Conservation (phyloP, 2,888 invertebrate genomes). For the Lissocephala sabroskyi region DNA sequence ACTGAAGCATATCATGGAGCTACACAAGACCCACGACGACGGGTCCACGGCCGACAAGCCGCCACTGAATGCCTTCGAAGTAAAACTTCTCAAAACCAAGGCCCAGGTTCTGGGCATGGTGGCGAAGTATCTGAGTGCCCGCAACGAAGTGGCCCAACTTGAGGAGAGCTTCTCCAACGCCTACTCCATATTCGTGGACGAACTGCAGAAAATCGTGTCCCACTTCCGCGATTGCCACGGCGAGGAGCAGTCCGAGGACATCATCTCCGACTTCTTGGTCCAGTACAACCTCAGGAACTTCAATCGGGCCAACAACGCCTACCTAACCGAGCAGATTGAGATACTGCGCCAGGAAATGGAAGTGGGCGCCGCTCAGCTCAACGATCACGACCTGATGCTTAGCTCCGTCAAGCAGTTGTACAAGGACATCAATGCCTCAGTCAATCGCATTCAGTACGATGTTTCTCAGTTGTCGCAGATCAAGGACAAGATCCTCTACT, state of each 20-base stretch:
- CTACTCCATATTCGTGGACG: slow-evolving; percentile 57
- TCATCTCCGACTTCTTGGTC: slow-evolving; percentile 66
- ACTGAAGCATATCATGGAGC: slow-evolving; percentile 57
- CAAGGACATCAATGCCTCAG: slow-evolving; percentile 54
- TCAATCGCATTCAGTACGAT: slow-evolving; percentile 68
- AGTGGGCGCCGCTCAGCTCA: slow-evolving; percentile 46
- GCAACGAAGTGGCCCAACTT: slow-evolving; percentile 44
- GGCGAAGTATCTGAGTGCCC: slow-evolving; percentile 50
- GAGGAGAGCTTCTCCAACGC: slow-evolving; percentile 53
- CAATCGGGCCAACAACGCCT: slow-evolving; percentile 60
- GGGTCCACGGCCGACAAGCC: slow-evolving; percentile 22
- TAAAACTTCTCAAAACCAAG: slow-evolving; percentile 62
- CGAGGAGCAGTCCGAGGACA: slow-evolving; percentile 51
- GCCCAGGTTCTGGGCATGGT: slow-evolving; percentile 59
- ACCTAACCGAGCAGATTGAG: slow-evolving; percentile 60
- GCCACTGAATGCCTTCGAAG: slow-evolving; percentile 51
- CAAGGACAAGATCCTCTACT: slow-evolving; percentile 70
- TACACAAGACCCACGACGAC: slow-evolving; percentile 42
- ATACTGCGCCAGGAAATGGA: slow-evolving; percentile 52
- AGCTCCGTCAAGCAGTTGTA: slow-evolving; percentile 67
- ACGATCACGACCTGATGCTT: slow-evolving; percentile 64
- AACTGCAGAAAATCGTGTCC: slow-evolving; percentile 60
- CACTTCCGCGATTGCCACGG: slow-evolving; percentile 49
- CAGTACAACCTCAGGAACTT: slow-evolving; percentile 65
- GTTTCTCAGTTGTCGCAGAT: slow-evolving; percentile 67